Evolutionary conservation across 2,888 invertebrate species (phyloP), one percentile per base, ranked within the genome.

Genomic region (Lepidocyrtoides sp.): DNA sequence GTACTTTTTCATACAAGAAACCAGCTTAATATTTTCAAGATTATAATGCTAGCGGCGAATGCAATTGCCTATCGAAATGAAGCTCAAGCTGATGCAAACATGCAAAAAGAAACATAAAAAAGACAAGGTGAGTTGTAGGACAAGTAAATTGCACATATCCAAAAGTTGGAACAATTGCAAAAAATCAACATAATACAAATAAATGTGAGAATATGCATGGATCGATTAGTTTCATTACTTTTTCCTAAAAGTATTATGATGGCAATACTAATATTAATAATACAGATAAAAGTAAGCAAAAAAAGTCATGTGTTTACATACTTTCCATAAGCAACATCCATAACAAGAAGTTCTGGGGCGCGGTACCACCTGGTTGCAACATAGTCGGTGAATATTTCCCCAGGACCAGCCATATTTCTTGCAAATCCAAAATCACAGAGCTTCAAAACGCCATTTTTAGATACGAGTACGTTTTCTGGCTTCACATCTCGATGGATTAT

Each of bases 361-460:
- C 7, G 36, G 36, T 36, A 7, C 0, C 99, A 84, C 85, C 85
- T 96, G 51, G 99, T 99, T 66, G 99, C 99, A 93, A 99, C 99
- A 95, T 99, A 99, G 95, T 99, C 99, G 84, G 99, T 99, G 95
- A 99, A 99, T 95, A 98, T 98, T 96, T 99, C 99, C 0, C 98
- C 99, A 0, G 99, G 98, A 95, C 98, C 98, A n/a, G n/a, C n/a
- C 95, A 99, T 96, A 96, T 99, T 98, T 94, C 99, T 96, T 0
- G 99, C 99, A 95, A 99, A 99, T 81, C 99, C 99, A 95, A 99
- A 99, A 96, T 99, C 99, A 95, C 98, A 99, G 1, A 99, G 96
- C 95, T 99, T 99, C 92, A 99, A 98, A 84, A 99, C 97, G 0
- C 99, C 99, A 92, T 97, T 97, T 86, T 97, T 96, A 14, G 99